Conservation (phyloP, 2,888 invertebrate genomes). For the Mythimna impura region DNA sequence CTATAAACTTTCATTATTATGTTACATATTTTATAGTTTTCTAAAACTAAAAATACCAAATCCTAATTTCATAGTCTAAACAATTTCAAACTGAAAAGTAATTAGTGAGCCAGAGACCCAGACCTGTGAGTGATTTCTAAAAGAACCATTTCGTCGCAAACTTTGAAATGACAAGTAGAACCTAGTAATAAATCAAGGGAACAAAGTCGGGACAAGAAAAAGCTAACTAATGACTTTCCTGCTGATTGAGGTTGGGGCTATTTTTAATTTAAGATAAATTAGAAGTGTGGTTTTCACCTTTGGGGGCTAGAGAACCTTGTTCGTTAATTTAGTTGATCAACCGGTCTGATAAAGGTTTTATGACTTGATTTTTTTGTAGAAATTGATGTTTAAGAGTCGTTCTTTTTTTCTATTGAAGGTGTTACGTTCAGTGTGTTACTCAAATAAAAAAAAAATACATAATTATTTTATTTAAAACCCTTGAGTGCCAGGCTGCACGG, state of each 20-base stretch:
- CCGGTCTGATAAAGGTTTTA: not conserved
- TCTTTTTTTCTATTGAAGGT: no score
- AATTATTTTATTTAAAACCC: no score
- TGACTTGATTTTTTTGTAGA: not conserved
- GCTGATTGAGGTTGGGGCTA: slow-evolving; percentile 61
- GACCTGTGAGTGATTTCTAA: slow-evolving; percentile 52
- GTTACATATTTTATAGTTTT: no score
- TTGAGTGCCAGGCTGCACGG: no score
- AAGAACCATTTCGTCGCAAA: slow-evolving; percentile 50
- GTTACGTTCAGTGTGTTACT: no score
- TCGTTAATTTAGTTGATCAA: not conserved
- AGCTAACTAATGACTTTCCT: slow-evolving; percentile 58
- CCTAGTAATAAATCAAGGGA: slow-evolving; percentile 61
- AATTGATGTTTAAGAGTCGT: not conserved
- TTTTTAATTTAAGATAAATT: slow-evolving; percentile 56
- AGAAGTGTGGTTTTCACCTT: slow-evolving; percentile 22
- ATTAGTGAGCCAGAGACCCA: slow-evolving; percentile 42
- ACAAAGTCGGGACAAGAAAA: slow-evolving; percentile 60
- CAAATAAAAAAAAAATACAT: no score
- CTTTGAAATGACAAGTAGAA: slow-evolving; percentile 40
- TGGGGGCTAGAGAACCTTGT: not conserved
- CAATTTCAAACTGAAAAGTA: slow-evolving; percentile 34
- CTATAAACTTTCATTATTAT: no score
- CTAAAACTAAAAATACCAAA: slow-evolving; percentile 1
- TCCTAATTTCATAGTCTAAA: slow-evolving; percentile 6